These are phyloP conservation scores for Dermochelys coriacea DNA, from an alignment of 2,797 vertebrate genomes.

Conservation along the genomic window DNA sequence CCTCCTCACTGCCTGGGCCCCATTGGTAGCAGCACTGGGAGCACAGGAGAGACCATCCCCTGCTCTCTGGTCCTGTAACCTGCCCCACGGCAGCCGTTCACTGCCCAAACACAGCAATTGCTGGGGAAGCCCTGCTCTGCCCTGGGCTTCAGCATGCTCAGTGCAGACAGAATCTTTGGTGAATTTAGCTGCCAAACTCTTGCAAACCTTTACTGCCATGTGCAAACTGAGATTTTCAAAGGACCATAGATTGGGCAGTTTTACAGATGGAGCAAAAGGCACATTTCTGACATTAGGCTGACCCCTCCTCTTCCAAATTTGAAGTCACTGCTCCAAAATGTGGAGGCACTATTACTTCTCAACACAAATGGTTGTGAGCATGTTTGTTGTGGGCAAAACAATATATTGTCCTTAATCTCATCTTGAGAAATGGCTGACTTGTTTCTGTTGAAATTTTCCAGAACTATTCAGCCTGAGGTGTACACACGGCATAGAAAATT, in stretches of 20 bases:
- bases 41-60: too few relatives aligned
- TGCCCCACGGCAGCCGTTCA: not conserved
- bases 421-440: not conserved
- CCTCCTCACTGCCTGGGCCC: too few relatives aligned
- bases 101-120: not conserved
- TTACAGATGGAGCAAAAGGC: not conserved
- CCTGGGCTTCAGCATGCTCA: not conserved
- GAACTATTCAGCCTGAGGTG: not conserved
- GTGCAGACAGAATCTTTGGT: not conserved
- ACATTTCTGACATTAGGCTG: not conserved
- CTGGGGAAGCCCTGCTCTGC: not conserved
- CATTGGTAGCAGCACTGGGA: too few relatives aligned
- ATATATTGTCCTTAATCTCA: not conserved
- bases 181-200: not conserved
- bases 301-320: not conserved
- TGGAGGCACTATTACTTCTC: not conserved
- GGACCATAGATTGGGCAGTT: not conserved
- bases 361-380: not conserved
- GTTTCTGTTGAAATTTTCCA: not conserved
- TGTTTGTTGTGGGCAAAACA: not conserved
- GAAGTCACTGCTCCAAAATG: not conserved
- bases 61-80: not conserved
- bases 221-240: not conserved
- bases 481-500: not conserved
- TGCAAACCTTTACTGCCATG: not conserved